These are phyloP conservation scores for Megathymus violae DNA, from an alignment of 1,140 invertebrate species.

Conservation along the genomic window DNA sequence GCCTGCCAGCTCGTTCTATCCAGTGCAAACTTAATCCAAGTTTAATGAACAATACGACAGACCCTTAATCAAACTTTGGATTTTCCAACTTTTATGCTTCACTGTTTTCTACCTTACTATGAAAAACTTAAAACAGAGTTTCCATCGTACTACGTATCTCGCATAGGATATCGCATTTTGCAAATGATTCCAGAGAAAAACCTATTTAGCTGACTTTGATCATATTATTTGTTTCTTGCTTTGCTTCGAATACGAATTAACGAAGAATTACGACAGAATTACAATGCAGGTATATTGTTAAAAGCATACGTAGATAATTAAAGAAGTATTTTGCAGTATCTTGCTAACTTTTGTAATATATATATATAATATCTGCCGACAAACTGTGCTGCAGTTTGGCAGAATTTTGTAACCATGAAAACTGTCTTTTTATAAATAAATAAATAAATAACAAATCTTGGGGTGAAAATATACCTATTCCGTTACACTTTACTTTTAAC, in stretches of 20 bases:
- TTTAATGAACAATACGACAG: conserved; percentile 85
- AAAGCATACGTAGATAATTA: too few species aligned
- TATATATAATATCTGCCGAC: too few species aligned
- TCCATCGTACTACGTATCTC: conserved; percentile 17
- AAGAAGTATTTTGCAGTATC: too few species aligned
- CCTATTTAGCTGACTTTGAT: conserved; percentile 80
- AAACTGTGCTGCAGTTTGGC: too few species aligned
- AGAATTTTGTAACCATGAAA: too few species aligned
- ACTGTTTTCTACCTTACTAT: conserved; percentile 40
- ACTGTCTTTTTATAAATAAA: too few species aligned
- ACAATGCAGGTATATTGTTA: conserved; percentile 18
- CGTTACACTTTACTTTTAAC: too few species aligned
- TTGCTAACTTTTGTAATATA: too few species aligned
- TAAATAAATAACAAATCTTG: too few species aligned
- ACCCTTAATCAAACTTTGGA: conserved; percentile 84
- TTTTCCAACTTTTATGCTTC: conserved; percentile 52
- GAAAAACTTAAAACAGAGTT: conserved; percentile 32
- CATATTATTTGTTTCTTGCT: conserved; percentile 81
- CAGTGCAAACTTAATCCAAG: conserved; percentile 83
- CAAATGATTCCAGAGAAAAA: conserved; percentile 61
- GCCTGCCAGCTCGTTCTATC: conserved; percentile 73
- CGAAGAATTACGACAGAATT: conserved; percentile 23
- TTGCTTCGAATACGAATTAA: conserved; percentile 42
- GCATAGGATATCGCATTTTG: conserved; percentile 42
- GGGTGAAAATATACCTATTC: too few species aligned